phyloP scores from a whole-genome alignment of 2,113 vertebrate genomes.

The Prolemur simus region DNA sequence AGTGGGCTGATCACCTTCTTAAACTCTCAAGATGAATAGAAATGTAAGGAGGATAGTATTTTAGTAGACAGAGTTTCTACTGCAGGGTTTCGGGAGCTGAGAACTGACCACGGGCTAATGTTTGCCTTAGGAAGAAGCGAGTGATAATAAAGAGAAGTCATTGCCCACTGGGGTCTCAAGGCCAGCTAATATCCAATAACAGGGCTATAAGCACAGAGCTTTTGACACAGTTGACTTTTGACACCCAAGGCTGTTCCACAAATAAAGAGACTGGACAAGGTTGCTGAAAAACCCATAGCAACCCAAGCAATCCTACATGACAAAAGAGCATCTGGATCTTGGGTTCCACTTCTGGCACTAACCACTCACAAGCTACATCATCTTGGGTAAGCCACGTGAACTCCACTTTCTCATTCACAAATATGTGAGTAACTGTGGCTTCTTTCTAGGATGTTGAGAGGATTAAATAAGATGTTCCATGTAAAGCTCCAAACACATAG shows the following conservation, averaged over 20 bases:
- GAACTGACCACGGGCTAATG: not conserved
- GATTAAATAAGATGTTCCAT: not conserved
- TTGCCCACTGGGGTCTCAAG: not conserved
- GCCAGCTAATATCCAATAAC: not conserved
- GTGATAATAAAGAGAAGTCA: not conserved
- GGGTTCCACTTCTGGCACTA: not conserved
- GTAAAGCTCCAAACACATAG: not conserved
- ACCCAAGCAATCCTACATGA: not conserved
- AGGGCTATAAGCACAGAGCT: not conserved
- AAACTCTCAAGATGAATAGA: not conserved
- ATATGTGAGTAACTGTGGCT: accelerated
- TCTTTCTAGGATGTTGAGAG: not conserved
- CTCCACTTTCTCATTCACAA: not conserved
- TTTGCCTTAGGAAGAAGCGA: not conserved
- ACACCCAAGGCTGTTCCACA: not conserved
- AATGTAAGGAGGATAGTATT: not conserved
- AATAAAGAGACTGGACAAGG: not conserved
- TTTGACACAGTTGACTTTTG: not conserved
- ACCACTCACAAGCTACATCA: accelerated
- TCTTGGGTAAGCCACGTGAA: not conserved
- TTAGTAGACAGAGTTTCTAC: not conserved
- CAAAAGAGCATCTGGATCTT: not conserved
- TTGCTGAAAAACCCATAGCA: not conserved
- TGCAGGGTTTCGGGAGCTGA: too few species aligned
- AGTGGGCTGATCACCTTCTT: not conserved